Evolutionary conservation across 2,113 vertebrate genomes (phyloP).

Genomic region (Cichladusa arquata): DNA sequence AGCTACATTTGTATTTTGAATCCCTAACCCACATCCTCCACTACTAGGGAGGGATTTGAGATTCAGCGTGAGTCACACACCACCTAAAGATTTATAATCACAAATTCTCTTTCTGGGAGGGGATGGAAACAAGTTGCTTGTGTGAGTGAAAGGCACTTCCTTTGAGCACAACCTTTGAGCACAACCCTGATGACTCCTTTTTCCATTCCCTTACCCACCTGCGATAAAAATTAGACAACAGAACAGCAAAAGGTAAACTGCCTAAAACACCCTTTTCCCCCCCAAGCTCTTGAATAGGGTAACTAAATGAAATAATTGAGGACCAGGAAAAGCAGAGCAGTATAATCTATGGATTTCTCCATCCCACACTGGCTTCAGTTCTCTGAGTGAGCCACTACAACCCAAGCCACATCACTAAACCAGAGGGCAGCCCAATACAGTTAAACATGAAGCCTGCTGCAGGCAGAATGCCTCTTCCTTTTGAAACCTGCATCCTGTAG

Average conservation of each 20-base stretch:
- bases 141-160: neutral
- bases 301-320: neutral
- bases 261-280: accelerated
- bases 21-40: constrained; percentile 52
- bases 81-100: constrained; percentile 36
- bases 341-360: neutral
- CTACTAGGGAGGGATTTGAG: neutral
- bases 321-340: neutral
- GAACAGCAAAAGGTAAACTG: neutral
- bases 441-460: neutral
- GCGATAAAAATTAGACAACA: neutral
- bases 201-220: neutral
- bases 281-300: neutral
- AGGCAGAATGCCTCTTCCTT: neutral
- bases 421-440: neutral
- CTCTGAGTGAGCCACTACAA: neutral
- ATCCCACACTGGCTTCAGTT: neutral
- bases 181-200: neutral
- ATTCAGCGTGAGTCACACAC: neutral
- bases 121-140: neutral
- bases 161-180: neutral
- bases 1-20: constrained; percentile 18
- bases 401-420: neutral
- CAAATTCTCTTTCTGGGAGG: neutral
- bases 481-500: neutral